Conservation (phyloP, 1,140 invertebrate genomes). For the Neocloeon triangulifer region DNA sequence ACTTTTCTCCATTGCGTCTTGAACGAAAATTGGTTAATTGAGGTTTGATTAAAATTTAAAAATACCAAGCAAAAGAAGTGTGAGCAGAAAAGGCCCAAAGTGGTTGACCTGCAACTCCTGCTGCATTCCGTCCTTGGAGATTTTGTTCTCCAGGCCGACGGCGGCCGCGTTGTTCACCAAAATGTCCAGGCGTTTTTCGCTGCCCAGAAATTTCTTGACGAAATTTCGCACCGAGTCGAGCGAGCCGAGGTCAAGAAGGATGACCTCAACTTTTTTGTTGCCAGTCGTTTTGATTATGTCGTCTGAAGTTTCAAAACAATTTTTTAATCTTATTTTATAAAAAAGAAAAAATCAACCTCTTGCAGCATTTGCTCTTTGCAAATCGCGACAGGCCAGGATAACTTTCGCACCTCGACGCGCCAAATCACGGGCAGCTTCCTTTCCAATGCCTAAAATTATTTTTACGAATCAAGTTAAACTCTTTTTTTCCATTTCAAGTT, state of each 20-base stretch:
- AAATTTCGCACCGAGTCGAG: conserved; percentile 24
- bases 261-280: conserved; percentile 10
- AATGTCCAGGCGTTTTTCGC: conserved; percentile 30
- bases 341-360: conserved; percentile 25
- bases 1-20: conserved; percentile 20
- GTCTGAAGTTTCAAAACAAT: too few relatives aligned
- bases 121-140: conserved; percentile 36
- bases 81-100: conserved; percentile 41
- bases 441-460: conserved; percentile 85
- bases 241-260: conserved; percentile 20
- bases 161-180: conserved; percentile 41
- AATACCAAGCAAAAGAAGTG: conserved; percentile 31
- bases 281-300: conserved; percentile 9
- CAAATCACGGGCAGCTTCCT: conserved; percentile 63
- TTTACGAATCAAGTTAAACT: too few relatives aligned
- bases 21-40: too few relatives aligned
- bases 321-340: too few relatives aligned
- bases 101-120: conserved; percentile 37
- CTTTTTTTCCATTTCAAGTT: too few relatives aligned
- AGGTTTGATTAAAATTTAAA: not conserved
- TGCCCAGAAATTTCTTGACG: conserved; percentile 19
- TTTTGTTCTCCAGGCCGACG: conserved; percentile 15
- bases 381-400: conserved; percentile 75
- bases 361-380: conserved; percentile 41
- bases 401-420: conserved; percentile 59